A percentile compares a stretch with the other conserved stretches of the same genome.
phyloP scores from a whole-genome alignment of 2,113 vertebrate species.

The Smithornis capensis region DNA sequence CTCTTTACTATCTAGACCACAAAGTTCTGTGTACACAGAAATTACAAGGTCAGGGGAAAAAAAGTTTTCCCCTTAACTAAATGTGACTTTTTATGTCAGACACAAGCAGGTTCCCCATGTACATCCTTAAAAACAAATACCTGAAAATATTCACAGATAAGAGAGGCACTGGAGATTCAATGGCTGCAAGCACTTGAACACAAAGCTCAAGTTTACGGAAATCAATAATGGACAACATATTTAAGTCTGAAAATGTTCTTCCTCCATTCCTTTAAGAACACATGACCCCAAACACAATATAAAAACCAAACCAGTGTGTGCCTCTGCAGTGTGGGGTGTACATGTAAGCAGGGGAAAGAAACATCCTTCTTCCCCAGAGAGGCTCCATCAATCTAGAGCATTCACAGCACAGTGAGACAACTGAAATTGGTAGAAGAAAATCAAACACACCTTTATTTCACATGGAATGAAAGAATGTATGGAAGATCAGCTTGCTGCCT shows the following conservation, averaged over 20 bases:
- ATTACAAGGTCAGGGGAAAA: neutral
- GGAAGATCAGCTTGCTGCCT: neutral
- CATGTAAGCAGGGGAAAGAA: neutral
- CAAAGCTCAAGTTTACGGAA: neutral
- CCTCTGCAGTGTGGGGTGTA: neutral
- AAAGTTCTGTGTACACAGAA: neutral
- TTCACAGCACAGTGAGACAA: neutral
- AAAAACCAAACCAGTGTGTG: neutral
- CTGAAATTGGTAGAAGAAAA: slow-evolving; percentile 11
- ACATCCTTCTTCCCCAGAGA: neutral
- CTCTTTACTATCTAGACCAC: neutral
- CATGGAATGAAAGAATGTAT: neutral
- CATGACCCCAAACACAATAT: neutral
- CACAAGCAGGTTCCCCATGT: neutral
- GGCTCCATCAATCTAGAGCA: neutral
- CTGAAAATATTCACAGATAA: neutral
- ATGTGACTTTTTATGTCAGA: neutral
- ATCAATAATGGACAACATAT: neutral
- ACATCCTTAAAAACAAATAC: neutral
- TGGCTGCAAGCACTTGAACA: neutral
- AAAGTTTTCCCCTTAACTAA: neutral
- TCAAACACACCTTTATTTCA: neutral
- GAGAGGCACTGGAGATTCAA: neutral
- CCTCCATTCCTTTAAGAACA: neutral
- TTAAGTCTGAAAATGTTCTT: neutral